Base-by-base conservation (phyloP, 1,140 invertebrate genomes). In the Babylonia areolata region DNA sequence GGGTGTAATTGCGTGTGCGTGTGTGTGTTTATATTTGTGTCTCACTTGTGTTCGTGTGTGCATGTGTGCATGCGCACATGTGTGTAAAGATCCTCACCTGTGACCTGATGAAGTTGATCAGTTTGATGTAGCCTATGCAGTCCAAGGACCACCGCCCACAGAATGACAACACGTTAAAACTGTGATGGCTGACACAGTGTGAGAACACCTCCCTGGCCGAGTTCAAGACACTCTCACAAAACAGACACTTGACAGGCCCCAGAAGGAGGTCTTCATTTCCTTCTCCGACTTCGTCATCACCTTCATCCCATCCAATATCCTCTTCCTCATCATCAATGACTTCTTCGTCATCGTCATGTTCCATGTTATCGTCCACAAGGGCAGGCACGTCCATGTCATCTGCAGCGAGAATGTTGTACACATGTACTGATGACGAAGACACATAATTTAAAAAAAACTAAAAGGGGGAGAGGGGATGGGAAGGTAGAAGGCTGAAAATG, bases 71-170 rank as follows among this genome's bases (percentile, higher is more conserved):
- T 20, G 28, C 23, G 51, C 12, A 46, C 64, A 20, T 33, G 28
- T 80, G 71, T 28, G 23, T 79, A 15, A 79, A n/a, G n/a, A n/a
- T 33, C 75, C 64, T 85, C 88, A 93, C 95, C 54, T 96, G 95
- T 42, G 94, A 95, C 90, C 97, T 95, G 81, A 98, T 96, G 91
- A 96, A 99, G 95, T 98, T 98, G 23, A 98, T 96, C 88, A 98
- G 94, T 93, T 97, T 97, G 33, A 98, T 98, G 89, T 97, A 98
- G 0, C 96, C 96, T 94, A 98, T 97, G 90, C 96, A 96, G 92
- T 98, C 97, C 95, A 98, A 96, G 86, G 95, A 95, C 91, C 96
- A 96, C 89, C 96, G 96, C 0, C 93, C 92, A 93, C 97, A 97
- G 58, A 97, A 95, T 35, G 94, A 92, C 28, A 95, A 92, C 37